Conservation (phyloP, 2,797 vertebrate species). For the Sparidentex hasta region DNA sequence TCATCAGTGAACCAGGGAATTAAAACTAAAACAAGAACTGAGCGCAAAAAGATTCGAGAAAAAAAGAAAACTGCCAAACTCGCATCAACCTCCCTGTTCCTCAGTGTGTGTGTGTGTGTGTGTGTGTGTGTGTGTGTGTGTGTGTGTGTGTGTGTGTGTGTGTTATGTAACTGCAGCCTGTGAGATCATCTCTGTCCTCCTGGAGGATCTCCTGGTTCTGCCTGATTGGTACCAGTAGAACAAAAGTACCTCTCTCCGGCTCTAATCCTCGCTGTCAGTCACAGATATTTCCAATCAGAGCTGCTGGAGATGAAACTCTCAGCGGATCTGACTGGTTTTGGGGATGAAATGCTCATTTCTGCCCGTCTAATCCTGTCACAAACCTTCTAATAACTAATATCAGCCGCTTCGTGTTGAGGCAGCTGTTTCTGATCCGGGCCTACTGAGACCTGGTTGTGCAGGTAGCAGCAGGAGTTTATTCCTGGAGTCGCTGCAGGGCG, state of each 20-base stretch:
- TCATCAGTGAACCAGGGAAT: neutral
- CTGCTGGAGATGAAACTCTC: neutral
- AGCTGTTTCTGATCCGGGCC: neutral
- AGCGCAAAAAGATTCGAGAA: neutral
- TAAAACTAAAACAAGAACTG: no score
- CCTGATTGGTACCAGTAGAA: slow-evolving; percentile 61
- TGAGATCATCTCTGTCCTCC: slow-evolving; percentile 70
- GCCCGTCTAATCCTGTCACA: neutral
- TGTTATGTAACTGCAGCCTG: slow-evolving; percentile 72
- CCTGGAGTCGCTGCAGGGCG: slow-evolving; percentile 1
- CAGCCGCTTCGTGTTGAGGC: neutral
- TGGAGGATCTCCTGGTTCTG: slow-evolving; percentile 42
- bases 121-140: slow-evolving; percentile 17
- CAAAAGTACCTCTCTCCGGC: slow-evolving; percentile 17
- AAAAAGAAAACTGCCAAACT: neutral
- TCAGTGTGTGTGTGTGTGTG: neutral
- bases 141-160: neutral
- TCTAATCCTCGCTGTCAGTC: slow-evolving; percentile 33
- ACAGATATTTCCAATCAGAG: slow-evolving; percentile 9
- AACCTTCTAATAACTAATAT: no score
- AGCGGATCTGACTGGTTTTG: neutral
- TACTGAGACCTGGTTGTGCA: neutral
- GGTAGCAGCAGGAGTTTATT: slow-evolving; percentile 13
- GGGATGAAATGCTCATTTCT: neutral
- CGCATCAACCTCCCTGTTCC: slow-evolving; percentile 14